Conservation (phyloP, 2,888 invertebrate genomes). For the Drosophila robusta region DNA sequence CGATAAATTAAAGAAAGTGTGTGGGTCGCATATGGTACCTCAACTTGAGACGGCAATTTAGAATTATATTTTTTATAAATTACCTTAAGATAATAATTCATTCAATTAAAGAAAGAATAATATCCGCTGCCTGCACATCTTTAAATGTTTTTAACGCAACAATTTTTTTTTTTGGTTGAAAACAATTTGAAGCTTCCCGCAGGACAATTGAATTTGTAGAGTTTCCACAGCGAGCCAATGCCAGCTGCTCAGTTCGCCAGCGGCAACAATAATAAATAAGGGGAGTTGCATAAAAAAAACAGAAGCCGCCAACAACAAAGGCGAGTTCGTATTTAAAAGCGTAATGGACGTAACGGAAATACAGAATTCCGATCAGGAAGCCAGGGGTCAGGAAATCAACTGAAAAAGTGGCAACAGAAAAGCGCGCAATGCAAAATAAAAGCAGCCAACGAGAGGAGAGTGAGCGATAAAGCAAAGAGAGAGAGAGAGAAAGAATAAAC, state of each 20-base stretch:
- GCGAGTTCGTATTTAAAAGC: constrained; percentile 64
- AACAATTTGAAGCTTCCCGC: constrained; percentile 21
- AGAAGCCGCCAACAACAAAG: constrained; percentile 37
- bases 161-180: not conserved
- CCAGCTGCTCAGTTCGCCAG: constrained; percentile 23
- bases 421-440: constrained; percentile 50
- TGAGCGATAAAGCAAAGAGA: constrained; percentile 3
- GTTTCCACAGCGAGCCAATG: constrained; percentile 9
- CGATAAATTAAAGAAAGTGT: no score
- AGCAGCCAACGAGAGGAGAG: constrained; percentile 21
- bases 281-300: constrained; percentile 12
- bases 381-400: constrained; percentile 75
- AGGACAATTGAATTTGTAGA: constrained; percentile 33
- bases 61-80: no score
- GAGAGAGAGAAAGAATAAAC: constrained; percentile 2
- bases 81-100: not conserved
- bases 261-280: constrained; percentile 49
- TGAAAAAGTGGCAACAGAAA: constrained; percentile 67
- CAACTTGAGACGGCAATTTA: no score
- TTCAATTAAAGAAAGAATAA: constrained; percentile 24
- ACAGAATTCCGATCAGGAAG: constrained; percentile 79
- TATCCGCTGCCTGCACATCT: constrained; percentile 11
- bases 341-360: constrained; percentile 78
- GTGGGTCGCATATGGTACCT: no score
- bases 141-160: not conserved